Conservation (phyloP, 2,113 vertebrate genomes). For the Oostethus manadensis region DNA sequence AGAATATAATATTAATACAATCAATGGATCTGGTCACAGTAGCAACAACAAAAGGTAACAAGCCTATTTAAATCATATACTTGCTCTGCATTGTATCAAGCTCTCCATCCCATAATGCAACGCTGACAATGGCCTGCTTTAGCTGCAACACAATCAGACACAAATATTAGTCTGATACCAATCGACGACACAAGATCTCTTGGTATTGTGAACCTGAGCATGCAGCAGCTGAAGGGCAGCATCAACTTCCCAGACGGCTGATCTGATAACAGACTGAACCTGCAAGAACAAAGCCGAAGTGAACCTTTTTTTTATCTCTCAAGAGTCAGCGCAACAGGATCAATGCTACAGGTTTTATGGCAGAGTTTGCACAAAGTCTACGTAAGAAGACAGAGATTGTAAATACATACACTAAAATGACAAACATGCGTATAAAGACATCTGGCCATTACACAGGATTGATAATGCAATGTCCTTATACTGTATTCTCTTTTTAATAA, state of each 20-base stretch:
- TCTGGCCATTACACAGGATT: too few species aligned
- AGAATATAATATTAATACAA: background rate
- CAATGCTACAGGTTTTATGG: background rate
- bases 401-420: background rate
- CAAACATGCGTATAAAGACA: too few species aligned
- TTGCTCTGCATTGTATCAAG: slow-evolving; percentile 20
- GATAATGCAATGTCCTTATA: too few species aligned
- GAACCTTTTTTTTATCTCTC: background rate
- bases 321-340: background rate
- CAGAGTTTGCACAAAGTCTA: background rate
- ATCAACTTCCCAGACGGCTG: slow-evolving; percentile 48
- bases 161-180: background rate
- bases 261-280: slow-evolving; percentile 33
- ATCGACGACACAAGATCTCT: background rate
- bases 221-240: slow-evolving; percentile 52
- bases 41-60: background rate
- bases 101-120: slow-evolving; percentile 62
- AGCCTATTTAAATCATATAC: slow-evolving; percentile 39
- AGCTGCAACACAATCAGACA: slow-evolving; percentile 43
- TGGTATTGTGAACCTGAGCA: slow-evolving; percentile 28
- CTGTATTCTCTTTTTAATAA: too few species aligned
- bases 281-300: slow-evolving; percentile 31
- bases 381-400: background rate
- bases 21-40: too few species aligned
- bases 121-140: slow-evolving; percentile 57